Conservation (phyloP, 92 coral and sea anemone species). For the Actinostola sp. region DNA sequence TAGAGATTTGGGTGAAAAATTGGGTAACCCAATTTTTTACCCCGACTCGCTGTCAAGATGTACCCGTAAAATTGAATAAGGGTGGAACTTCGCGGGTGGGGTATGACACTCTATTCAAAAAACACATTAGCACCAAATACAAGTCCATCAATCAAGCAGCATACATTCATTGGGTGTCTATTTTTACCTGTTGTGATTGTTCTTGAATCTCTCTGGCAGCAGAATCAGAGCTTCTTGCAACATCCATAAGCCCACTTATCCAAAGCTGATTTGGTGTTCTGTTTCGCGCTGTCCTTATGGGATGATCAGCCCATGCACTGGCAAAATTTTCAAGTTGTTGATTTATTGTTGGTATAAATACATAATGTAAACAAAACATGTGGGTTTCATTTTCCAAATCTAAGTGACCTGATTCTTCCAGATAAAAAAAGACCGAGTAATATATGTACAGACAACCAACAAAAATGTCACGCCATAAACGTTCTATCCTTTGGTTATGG, state of each 20-base stretch:
- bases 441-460: constrained; percentile 53
- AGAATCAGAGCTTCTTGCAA: constrained; percentile 48
- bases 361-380: constrained; percentile 65
- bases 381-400: constrained; percentile 47
- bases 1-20: too few relatives aligned
- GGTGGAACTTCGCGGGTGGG: too few relatives aligned
- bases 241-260: constrained; percentile 52
- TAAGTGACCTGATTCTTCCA: constrained; percentile 57
- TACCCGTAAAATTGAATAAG: too few relatives aligned
- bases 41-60: too few relatives aligned
- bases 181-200: too few relatives aligned
- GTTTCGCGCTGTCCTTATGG: constrained; percentile 47
- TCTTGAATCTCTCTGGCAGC: too few relatives aligned
- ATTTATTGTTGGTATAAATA: constrained; percentile 60
- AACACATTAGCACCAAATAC: too few relatives aligned
- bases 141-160: too few relatives aligned
- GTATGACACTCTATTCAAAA: too few relatives aligned
- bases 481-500: constrained; percentile 61
- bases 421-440: constrained; percentile 51
- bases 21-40: too few relatives aligned
- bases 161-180: too few relatives aligned
- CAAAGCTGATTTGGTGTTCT: constrained; percentile 61
- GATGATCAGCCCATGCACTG: constrained; percentile 49
- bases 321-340: constrained; percentile 41
- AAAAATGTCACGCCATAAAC: constrained; percentile 63